Evolutionary conservation across 2,888 invertebrate species (phyloP).

Genomic region (Cremastinae sp.): DNA sequence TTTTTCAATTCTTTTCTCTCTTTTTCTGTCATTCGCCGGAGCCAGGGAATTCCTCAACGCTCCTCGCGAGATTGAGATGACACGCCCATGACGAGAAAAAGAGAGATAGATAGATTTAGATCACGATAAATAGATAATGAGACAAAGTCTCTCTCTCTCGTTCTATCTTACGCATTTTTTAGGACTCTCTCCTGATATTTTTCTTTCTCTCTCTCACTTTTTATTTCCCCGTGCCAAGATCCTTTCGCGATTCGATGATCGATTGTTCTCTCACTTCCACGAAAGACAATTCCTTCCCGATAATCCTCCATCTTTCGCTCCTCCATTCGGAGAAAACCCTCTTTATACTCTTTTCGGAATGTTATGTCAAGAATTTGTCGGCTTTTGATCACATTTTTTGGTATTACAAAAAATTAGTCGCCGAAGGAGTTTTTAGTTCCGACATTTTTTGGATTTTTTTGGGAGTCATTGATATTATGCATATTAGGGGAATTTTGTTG

Average conservation of each 20-base stretch:
- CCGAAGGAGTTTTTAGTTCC: no score
- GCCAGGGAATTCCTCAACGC: conserved; percentile 53
- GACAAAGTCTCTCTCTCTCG: conserved; percentile 32
- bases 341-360: neutral
- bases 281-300: conserved; percentile 28
- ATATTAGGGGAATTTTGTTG: no score
- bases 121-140: conserved; percentile 62
- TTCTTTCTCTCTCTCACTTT: neutral
- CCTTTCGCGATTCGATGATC: conserved; percentile 57
- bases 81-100: conserved; percentile 63
- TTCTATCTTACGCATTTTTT: no score
- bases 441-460: neutral
- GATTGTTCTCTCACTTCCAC: conserved; percentile 53
- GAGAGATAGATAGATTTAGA: conserved; percentile 36
- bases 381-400: no score
- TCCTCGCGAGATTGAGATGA: conserved; percentile 64
- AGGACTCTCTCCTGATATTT: no score
- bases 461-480: no score
- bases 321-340: conserved; percentile 3
- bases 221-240: conserved; percentile 45
- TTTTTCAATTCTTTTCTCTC: conserved; percentile 23
- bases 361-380: neutral
- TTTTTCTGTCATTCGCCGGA: conserved; percentile 24
- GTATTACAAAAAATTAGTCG: no score
- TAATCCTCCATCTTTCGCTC: conserved; percentile 9